Conservation (phyloP, 1,140 invertebrate species). For the Rhysida immarginata region DNA sequence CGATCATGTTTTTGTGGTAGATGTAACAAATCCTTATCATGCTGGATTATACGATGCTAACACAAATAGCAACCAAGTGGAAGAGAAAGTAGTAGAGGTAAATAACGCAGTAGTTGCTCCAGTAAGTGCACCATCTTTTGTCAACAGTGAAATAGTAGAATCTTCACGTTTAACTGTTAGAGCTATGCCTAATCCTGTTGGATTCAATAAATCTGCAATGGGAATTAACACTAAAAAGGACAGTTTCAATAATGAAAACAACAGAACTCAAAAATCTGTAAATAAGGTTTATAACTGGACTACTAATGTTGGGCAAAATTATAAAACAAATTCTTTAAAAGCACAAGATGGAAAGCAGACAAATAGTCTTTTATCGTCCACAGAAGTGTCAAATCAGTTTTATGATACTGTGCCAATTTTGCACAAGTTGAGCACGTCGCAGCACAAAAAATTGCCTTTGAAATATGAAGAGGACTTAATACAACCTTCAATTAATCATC, state of each 20-base stretch:
- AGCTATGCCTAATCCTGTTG: slow-evolving; percentile 34
- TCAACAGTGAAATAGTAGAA: background rate
- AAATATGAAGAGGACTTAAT: too few relatives aligned
- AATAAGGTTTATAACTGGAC: too few relatives aligned
- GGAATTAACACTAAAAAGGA: background rate
- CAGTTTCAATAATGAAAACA: background rate
- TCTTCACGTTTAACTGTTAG: slow-evolving; percentile 32
- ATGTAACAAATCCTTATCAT: slow-evolving; percentile 50
- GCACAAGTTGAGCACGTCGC: too few relatives aligned
- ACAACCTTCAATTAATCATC: too few relatives aligned
- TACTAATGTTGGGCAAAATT: too few relatives aligned
- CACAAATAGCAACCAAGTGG: background rate
- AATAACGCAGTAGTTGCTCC: background rate
- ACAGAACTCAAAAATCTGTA: background rate
- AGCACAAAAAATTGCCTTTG: too few relatives aligned
- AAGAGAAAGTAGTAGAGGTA: background rate
- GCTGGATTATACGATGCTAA: too few relatives aligned
- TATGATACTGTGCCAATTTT: too few relatives aligned
- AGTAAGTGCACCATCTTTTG: background rate
- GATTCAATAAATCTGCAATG: slow-evolving; percentile 9
- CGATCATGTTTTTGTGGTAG: slow-evolving; percentile 62
- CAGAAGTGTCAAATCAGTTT: too few relatives aligned
- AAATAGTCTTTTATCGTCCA: too few relatives aligned
- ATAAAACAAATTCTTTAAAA: too few relatives aligned
- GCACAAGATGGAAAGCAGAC: background rate